Base-by-base conservation (phyloP, 2,888 invertebrate species). In the Hyalella azteca region DNA sequence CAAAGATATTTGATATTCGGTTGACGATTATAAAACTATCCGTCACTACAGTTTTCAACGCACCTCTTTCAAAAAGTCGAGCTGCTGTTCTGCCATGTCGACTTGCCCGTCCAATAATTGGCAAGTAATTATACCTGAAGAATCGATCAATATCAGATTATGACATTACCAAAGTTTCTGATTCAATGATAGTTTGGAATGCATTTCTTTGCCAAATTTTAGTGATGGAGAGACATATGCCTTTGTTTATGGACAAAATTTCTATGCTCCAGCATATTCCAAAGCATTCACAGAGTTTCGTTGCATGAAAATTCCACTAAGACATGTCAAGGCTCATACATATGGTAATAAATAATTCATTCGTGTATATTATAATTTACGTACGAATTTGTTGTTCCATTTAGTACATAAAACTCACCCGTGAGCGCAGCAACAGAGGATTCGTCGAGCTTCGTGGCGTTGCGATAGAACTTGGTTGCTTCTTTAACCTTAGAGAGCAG, bases 381-480 rank as follows among this genome's bases (percentile, higher is more conserved):
- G n/a, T n/a, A n/a, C n/a, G n/a, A n/a, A n/a, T 45, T 45, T 45
- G 15, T 11, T 11, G 15, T 15, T 45, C 15, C 15, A 45, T 15
- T 11, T 9, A 45, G 9, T 45, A 45, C 45, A 45, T 9, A 26
- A 3, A 54, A 11, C 13, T 54, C 19, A 85, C 83, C 81, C 32
- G 79, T 82, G 15, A 83, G 79, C 13, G 82, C 82, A 39, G 81
- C 80, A 19, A 83, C 78, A 13, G 83, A 82, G 19, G 81, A 93
- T 85, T 94, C 94, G 86, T 97, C 94, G 19, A 94, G 89, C 88
- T 94, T 94, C 77, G 94, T 93, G 0, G 95, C 94, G 77, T 92
- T 92, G 86, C 93, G 92, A 87, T 93, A 95, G 87, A 93, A 93
- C 86, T 91, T 91, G 36, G 92, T 89, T 0, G 96, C 95, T 85